Conservation (phyloP, 2,888 invertebrate species). For the Ochlodes sylvanus region DNA sequence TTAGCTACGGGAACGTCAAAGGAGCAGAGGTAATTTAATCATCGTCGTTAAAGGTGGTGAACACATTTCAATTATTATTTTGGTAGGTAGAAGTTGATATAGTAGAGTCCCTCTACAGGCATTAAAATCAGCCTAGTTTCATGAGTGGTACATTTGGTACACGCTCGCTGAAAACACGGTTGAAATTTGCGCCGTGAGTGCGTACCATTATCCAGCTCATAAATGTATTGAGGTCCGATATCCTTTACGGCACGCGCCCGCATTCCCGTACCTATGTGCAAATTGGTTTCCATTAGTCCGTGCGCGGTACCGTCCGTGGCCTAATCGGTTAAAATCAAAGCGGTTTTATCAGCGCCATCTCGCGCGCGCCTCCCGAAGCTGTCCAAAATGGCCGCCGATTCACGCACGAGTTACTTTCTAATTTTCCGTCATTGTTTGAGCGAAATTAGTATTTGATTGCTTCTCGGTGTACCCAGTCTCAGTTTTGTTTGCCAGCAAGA, state of each 20-base stretch:
- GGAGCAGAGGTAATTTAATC: background rate
- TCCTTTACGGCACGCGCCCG: constrained; percentile 8
- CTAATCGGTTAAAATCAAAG: constrained; percentile 37
- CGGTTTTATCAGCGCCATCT: constrained; percentile 43
- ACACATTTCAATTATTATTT: background rate
- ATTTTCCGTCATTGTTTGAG: constrained; percentile 73
- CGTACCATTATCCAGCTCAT: background rate
- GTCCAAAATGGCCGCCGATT: constrained; percentile 54
- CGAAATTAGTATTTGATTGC: constrained; percentile 74
- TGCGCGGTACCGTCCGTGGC: constrained; percentile 10
- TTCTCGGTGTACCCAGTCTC: constrained; percentile 46
- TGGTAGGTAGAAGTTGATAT: background rate
- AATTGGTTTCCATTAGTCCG: constrained; percentile 15
- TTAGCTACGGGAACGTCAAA: background rate
- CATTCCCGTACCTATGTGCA: constrained; percentile 32
- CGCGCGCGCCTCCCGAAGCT: constrained; percentile 42
- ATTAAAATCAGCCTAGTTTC: background rate
- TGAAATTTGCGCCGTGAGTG: background rate
- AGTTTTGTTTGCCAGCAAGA: constrained; percentile 33
- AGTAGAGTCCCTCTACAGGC: background rate
- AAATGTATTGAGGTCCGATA: background rate
- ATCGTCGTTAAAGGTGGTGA: background rate
- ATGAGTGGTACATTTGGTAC: background rate
- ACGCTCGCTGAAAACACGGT: background rate
- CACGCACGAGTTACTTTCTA: constrained; percentile 73